These are phyloP conservation scores for Lophius piscatorius DNA, from an alignment of 2,113 vertebrate genomes.

Conservation along the genomic window DNA sequence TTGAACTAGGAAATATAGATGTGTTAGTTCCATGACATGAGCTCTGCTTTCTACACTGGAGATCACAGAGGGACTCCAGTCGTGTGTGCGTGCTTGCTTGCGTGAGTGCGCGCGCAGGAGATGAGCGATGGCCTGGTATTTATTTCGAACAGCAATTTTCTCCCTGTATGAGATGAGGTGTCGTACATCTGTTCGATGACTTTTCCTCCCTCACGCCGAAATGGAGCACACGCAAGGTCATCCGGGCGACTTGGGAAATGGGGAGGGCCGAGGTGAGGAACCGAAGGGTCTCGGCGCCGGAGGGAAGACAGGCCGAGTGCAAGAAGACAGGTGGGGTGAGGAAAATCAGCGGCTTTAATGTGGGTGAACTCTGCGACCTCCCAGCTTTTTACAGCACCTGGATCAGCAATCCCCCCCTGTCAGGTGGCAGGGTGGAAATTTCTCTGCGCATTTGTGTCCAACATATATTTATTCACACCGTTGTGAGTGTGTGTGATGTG, in stretches of 20 bases:
- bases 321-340: conserved; percentile 29
- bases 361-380: conserved; percentile 17
- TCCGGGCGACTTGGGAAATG: conserved; percentile 37
- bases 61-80: conserved; percentile 38
- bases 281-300: conserved; percentile 17
- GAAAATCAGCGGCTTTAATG: conserved; percentile 40
- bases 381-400: conserved; percentile 46
- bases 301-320: conserved; percentile 18
- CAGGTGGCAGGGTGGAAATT: conserved; percentile 21
- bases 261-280: conserved; percentile 38
- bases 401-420: conserved; percentile 49
- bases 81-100: not conserved
- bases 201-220: conserved; percentile 61
- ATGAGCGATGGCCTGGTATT: conserved; percentile 65
- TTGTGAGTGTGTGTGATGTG: conserved; percentile 29
- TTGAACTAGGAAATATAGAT: conserved; percentile 22
- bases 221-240: conserved; percentile 59
- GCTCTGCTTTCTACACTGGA: conserved; percentile 27
- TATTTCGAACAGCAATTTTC: conserved; percentile 71
- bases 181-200: conserved; percentile 75
- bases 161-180: conserved; percentile 70
- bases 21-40: conserved; percentile 35
- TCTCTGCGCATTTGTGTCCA: conserved; percentile 18
- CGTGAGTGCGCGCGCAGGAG: not conserved
- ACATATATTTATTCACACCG: conserved; percentile 38